Evolutionary conservation across 2,888 invertebrate genomes (phyloP).

Genomic region (Lydus trimaculatus): DNA sequence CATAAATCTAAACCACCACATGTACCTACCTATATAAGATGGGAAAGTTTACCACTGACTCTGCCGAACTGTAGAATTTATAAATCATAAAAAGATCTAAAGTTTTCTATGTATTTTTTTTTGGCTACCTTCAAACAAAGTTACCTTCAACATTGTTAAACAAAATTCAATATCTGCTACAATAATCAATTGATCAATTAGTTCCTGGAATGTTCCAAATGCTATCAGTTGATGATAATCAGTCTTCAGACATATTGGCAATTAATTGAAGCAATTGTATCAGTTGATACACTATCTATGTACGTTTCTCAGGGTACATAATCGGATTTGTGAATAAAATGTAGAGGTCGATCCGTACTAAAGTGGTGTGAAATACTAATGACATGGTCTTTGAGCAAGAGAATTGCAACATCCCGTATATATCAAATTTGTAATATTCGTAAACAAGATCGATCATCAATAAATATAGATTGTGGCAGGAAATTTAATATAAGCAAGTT

Average conservation of each 20-base stretch:
- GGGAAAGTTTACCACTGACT: conserved; percentile 49
- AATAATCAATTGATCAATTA: not conserved
- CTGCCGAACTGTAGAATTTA: conserved; percentile 49
- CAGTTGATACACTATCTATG: too few species aligned
- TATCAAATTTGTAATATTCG: not conserved
- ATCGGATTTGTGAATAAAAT: conserved; percentile 9
- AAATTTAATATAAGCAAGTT: conserved; percentile 5
- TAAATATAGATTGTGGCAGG: too few species aligned
- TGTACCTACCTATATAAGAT: conserved; percentile 45
- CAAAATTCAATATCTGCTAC: not conserved
- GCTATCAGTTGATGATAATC: not conserved
- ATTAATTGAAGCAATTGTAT: conserved; percentile 4
- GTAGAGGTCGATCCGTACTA: not conserved
- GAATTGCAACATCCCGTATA: not conserved
- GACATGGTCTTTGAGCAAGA: conserved; percentile 1
- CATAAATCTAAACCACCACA: conserved; percentile 52
- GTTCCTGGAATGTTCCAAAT: too few species aligned
- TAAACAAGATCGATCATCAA: conserved; percentile 4
- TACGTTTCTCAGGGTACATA: not conserved
- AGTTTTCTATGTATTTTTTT: conserved; percentile 30
- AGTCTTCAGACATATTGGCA: conserved; percentile 8
- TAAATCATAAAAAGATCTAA: conserved; percentile 51
- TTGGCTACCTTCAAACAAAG: conserved; percentile 26
- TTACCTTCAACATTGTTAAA: conserved; percentile 25
- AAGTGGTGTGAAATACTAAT: conserved; percentile 9